Evolutionary conservation across 2,113 vertebrate species (phyloP).

Genomic region (Pica pica): DNA sequence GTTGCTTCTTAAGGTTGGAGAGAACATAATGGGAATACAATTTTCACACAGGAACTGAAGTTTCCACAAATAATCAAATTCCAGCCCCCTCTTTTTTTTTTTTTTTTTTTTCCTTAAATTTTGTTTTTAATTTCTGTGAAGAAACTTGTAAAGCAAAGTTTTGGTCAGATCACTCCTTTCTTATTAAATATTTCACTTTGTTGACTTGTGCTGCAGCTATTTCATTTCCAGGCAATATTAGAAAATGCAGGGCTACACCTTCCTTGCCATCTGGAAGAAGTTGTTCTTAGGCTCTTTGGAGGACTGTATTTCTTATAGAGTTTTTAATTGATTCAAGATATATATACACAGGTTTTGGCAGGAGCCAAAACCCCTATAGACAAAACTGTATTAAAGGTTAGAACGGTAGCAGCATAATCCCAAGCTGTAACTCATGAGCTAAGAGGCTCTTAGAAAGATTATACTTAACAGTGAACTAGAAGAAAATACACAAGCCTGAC

Average conservation of each 20-base stretch:
- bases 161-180: not conserved
- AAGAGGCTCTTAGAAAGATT: not conserved
- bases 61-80: not conserved
- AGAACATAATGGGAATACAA: not conserved
- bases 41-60: not conserved
- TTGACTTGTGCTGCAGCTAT: not conserved
- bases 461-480: not conserved
- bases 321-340: not conserved
- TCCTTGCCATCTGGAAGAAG: not conserved
- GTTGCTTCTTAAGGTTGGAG: not conserved
- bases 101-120: not conserved
- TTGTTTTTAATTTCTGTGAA: not conserved
- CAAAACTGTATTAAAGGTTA: not conserved
- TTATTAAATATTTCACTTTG: not conserved
- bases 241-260: not conserved
- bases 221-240: not conserved
- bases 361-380: not conserved
- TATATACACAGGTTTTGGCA: not conserved
- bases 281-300: not conserved
- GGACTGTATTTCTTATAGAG: not conserved
- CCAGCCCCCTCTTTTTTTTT: rapidly evolving
- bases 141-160: not conserved
- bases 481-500: not conserved
- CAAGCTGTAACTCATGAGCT: not conserved
- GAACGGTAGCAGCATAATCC: not conserved